phyloP scores from a whole-genome alignment of 2,888 invertebrate genomes.

The Coecobrya sp. region DNA sequence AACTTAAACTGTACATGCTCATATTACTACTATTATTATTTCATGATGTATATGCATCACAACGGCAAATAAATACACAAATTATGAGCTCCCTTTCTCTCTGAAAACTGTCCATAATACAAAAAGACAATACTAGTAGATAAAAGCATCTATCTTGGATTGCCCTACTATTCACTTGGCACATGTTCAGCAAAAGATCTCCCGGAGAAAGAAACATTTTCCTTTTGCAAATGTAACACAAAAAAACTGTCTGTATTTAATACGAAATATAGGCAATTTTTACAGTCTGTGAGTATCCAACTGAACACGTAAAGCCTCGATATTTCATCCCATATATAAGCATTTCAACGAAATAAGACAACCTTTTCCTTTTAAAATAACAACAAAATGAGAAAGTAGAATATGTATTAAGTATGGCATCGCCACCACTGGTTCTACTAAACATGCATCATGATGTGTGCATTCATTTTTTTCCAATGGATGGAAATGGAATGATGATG shows the following conservation, averaged over 20 bases:
- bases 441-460: conserved; percentile 25
- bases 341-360: conserved; percentile 36
- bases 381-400: conserved; percentile 35
- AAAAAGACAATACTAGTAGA: conserved; percentile 44
- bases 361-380: conserved; percentile 29
- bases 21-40: conserved; percentile 13
- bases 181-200: conserved; percentile 58
- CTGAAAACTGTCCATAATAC: conserved; percentile 6
- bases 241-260: background rate
- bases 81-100: conserved; percentile 41
- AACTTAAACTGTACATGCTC: conserved; percentile 6
- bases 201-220: conserved; percentile 49
- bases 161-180: conserved; percentile 63
- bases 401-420: background rate
- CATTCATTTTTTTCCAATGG: conserved; percentile 38
- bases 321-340: conserved; percentile 60
- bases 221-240: conserved; percentile 37
- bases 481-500: conserved; percentile 40
- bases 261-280: background rate
- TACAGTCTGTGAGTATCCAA: background rate
- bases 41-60: conserved; percentile 35
- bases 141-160: conserved; percentile 52
- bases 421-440: conserved; percentile 16
- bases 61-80: conserved; percentile 58
- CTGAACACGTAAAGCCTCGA: conserved; percentile 24